Conservation (phyloP, 2,888 invertebrate species). For the Anthophora plumipes region DNA sequence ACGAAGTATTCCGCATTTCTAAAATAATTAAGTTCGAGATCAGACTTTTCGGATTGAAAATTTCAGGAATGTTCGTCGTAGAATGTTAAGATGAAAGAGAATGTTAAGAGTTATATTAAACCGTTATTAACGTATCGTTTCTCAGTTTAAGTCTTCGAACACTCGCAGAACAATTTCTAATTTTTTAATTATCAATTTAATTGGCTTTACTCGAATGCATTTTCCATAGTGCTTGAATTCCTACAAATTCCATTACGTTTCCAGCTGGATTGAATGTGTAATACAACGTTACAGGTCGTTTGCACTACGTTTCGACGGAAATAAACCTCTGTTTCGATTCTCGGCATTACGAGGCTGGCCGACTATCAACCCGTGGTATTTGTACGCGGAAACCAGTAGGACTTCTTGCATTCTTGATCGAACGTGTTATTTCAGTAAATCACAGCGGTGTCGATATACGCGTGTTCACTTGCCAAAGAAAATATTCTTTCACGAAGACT, state of each 20-base stretch:
- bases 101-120: neutral
- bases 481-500: conserved; percentile 15
- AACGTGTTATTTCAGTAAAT: conserved; percentile 49
- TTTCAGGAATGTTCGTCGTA: too few species aligned
- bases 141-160: neutral
- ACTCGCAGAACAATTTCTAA: neutral
- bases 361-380: conserved; percentile 43
- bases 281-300: conserved; percentile 55
- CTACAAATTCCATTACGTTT: conserved; percentile 37
- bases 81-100: too few species aligned
- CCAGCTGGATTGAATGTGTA: conserved; percentile 20
- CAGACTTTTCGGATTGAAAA: too few species aligned
- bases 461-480: conserved; percentile 19
- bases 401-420: conserved; percentile 26
- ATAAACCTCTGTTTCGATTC: conserved; percentile 45
- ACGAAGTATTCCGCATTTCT: too few species aligned
- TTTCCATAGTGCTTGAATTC: conserved; percentile 22
- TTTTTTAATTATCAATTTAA: conserved; percentile 18
- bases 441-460: conserved; percentile 32
- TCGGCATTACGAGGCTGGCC: conserved; percentile 40
- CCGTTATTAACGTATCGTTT: neutral
- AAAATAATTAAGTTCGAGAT: too few species aligned
- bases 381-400: conserved; percentile 34
- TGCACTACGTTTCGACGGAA: conserved; percentile 45
- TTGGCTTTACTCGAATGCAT: neutral